A percentile compares a stretch with the other conserved stretches of the same genome.
Evolutionary conservation across 1,140 invertebrate genomes (phyloP).

Genomic region (Wasmannia auropunctata): DNA sequence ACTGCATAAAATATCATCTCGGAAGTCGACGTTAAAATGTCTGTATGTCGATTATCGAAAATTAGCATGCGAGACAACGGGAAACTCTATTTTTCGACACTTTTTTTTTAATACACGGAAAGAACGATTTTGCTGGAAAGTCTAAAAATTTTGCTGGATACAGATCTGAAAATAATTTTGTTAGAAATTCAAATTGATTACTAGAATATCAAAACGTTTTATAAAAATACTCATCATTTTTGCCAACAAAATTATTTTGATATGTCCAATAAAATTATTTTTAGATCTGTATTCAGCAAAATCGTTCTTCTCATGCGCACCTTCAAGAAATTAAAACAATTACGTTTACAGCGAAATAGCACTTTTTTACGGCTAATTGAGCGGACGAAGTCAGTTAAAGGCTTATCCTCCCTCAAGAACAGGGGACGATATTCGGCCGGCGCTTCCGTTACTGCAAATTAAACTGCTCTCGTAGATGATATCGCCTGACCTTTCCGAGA

Average conservation of each 20-base stretch:
- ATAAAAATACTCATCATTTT: no score
- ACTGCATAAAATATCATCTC: conserved; percentile 76
- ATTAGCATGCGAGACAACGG: conserved; percentile 81
- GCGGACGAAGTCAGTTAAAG: background rate
- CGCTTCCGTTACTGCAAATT: conserved; percentile 32
- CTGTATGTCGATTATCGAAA: conserved; percentile 79
- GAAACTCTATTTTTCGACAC: conserved; percentile 72
- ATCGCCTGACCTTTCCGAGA: background rate
- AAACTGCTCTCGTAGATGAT: conserved; percentile 9
- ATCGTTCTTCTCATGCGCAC: no score
- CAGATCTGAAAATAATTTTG: no score
- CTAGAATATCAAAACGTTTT: no score
- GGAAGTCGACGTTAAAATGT: conserved; percentile 71
- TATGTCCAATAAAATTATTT: no score
- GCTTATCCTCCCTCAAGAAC: background rate
- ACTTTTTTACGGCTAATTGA: background rate
- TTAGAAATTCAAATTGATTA: no score
- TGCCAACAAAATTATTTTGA: no score
- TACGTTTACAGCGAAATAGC: background rate
- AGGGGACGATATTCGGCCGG: background rate
- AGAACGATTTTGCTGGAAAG: no score
- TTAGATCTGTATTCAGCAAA: no score
- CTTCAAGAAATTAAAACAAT: background rate
- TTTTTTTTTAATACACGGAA: no score
- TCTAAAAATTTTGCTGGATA: no score